phyloP scores from a whole-genome alignment of 2,888 invertebrate genomes.

The Drosophila rellima region DNA sequence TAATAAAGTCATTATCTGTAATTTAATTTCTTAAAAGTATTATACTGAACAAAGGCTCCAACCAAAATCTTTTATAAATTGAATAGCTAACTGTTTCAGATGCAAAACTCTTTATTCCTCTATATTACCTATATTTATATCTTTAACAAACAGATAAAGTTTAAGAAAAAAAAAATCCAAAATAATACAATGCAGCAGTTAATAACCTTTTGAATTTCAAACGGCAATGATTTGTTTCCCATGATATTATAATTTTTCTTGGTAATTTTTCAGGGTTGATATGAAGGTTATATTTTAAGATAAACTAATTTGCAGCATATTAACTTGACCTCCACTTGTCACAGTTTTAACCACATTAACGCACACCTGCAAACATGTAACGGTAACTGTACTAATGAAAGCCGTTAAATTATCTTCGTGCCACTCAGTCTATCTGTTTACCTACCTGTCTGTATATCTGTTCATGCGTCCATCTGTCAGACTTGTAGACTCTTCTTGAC shows the following conservation, averaged over 20 bases:
- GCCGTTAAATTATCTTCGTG: background rate
- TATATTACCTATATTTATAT: too few relatives aligned
- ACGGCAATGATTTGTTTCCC: background rate
- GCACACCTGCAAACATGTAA: background rate
- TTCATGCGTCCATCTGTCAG: background rate
- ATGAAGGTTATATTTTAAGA: background rate
- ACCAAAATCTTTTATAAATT: background rate
- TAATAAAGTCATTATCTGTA: too few relatives aligned
- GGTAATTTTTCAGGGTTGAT: background rate
- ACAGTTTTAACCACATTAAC: background rate
- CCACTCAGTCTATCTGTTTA: constrained; percentile 2
- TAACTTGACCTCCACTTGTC: background rate
- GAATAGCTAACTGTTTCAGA: background rate
- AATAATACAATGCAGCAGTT: too few relatives aligned
- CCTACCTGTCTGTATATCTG: background rate
- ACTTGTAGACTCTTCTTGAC: background rate
- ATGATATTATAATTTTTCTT: background rate
- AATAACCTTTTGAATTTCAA: background rate
- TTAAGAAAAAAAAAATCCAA: too few relatives aligned
- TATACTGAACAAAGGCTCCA: too few relatives aligned
- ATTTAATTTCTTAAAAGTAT: too few relatives aligned
- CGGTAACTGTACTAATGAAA: background rate
- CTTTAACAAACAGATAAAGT: too few relatives aligned
- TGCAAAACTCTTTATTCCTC: background rate
- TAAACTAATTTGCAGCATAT: background rate